A percentile compares a stretch with the other conserved stretches of the same genome.
Conservation (phyloP, 2,888 invertebrate genomes). For the Malthinus seriepunctatus region DNA sequence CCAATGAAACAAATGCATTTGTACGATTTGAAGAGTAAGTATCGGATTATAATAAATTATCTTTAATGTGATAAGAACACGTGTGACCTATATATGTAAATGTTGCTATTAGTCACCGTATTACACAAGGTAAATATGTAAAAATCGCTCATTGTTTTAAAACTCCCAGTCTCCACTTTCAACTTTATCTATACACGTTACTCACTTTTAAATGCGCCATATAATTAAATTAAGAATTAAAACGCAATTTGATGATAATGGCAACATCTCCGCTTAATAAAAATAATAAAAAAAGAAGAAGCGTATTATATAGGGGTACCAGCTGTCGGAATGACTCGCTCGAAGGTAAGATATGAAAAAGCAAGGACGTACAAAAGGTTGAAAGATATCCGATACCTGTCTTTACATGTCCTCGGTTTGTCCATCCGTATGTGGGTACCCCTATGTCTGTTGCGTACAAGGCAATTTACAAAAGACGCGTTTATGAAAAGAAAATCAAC, state of each 20-base stretch:
- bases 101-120: slow-evolving; percentile 10
- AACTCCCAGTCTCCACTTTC: slow-evolving; percentile 11
- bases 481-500: neutral
- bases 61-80: slow-evolving; percentile 11
- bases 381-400: slow-evolving; percentile 27
- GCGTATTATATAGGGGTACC: slow-evolving; percentile 24
- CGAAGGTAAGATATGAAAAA: slow-evolving; percentile 15
- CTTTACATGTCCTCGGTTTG: slow-evolving; percentile 20
- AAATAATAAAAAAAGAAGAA: slow-evolving; percentile 1
- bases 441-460: slow-evolving; percentile 18
- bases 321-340: slow-evolving; percentile 15
- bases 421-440: slow-evolving; percentile 26
- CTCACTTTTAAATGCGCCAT: neutral
- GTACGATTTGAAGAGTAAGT: slow-evolving; percentile 2
- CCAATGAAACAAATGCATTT: neutral
- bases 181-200: slow-evolving; percentile 1
- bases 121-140: slow-evolving; percentile 19
- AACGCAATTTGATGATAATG: too few species aligned
- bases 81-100: slow-evolving; percentile 15
- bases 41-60: slow-evolving; percentile 2
- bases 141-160: slow-evolving; percentile 6
- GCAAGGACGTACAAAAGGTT: slow-evolving; percentile 29
- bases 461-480: slow-evolving; percentile 17
- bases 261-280: slow-evolving; percentile 3
- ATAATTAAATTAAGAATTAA: too few species aligned